A percentile compares a stretch with the other conserved stretches of the same genome.
These are phyloP conservation scores for Pheosia tremula DNA, from an alignment of 2,888 invertebrate genomes.

Conservation along the genomic window DNA sequence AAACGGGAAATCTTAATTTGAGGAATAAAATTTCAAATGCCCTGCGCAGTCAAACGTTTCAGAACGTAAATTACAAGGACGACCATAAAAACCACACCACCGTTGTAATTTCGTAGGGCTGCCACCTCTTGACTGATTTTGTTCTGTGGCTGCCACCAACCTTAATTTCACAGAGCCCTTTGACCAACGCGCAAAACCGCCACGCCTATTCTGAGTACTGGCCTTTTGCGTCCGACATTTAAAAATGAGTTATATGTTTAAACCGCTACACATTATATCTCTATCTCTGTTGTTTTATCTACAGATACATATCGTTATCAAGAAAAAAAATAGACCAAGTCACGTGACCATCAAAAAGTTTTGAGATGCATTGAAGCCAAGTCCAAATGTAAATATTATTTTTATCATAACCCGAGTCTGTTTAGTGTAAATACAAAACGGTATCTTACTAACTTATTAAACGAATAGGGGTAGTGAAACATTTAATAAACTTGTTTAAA, in stretches of 20 bases:
- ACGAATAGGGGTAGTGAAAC: neutral
- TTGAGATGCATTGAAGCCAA: no score
- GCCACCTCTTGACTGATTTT: neutral
- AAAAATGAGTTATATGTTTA: neutral
- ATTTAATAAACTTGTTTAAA: neutral
- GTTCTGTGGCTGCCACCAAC: neutral
- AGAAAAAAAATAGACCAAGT: no score
- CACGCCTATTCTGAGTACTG: constrained; percentile 1
- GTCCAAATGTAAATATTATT: no score
- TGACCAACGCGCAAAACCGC: neutral
- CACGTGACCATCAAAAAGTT: no score
- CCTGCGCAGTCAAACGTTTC: neutral
- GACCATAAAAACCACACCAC: constrained; percentile 11
- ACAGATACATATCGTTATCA: no score
- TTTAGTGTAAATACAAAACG: no score
- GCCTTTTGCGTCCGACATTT: neutral
- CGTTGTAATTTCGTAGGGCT: constrained; percentile 5
- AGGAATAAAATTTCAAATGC: constrained; percentile 2
- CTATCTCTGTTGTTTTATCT: neutral
- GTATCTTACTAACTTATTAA: neutral
- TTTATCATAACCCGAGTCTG: no score
- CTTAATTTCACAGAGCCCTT: neutral
- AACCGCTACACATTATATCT: neutral
- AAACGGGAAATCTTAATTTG: neutral
- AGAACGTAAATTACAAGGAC: constrained; percentile 3